Base-by-base conservation (phyloP, 1,140 invertebrate species). In the Agraylea sexmaculata region DNA sequence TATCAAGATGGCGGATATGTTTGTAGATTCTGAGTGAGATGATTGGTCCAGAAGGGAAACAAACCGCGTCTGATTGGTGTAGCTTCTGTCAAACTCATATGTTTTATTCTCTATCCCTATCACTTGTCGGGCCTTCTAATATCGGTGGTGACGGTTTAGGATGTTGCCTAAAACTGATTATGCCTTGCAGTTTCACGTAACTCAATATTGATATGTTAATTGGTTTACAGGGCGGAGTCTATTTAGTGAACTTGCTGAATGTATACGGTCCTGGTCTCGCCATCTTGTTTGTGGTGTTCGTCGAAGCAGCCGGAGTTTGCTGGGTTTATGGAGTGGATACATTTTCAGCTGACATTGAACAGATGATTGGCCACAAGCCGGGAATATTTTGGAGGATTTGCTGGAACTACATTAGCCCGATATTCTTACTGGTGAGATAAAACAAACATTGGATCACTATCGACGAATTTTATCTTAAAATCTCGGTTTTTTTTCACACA, bases 251-350 rank as follows among this genome's bases (percentile, higher is more conserved):
- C 54, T 71, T 98, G 44, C 69, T 98, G 54, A 95, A 98, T 62
- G 79, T 85, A 20, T 98, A 94, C 59, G 91, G 92, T 4, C 91
- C 91, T 6, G 91, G 91, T 1, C 79, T 94, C 54, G 93, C 93
- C 12, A 94, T 98, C 54, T 64, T 98, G 15, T 89, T 97, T 57
- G 92, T 93, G 25, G 93, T 97, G 13, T 85, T 98, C 51, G 91
- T 92, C 43, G 93, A 98, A 67, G 78, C 90, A 0, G 83, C 96
- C 5, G 91, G 90, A 1, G 82, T 98, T 1, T 95, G 90, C 54
- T 98, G 91, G 91, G 83, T 95, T 48, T 98, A 97, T 59, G 94
- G 90, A 12, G 79, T 88, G 6, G 78, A 86, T 45, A 71, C 85
- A 45, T 92, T 95, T 63, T 81, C 83, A 5, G 70, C 75, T 23